phyloP scores from a whole-genome alignment of 2,797 vertebrate species.

The Aselliscus stoliczkanus region DNA sequence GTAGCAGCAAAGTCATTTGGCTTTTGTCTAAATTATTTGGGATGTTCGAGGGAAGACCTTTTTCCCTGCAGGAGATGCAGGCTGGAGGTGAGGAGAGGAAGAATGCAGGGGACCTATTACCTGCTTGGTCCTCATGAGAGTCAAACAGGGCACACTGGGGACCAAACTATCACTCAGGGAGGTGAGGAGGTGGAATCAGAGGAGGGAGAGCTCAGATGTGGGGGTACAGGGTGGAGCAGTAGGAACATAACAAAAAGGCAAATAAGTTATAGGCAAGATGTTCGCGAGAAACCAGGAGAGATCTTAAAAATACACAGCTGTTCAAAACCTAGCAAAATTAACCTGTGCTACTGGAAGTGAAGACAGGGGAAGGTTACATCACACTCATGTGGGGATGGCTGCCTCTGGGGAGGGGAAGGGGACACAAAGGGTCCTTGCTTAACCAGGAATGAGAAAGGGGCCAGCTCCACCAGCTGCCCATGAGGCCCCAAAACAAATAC shows the following conservation, averaged over 20 bases:
- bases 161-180: neutral
- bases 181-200: neutral
- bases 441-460: neutral
- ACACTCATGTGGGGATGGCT: accelerated
- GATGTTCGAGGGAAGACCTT: neutral
- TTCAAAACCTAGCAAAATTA: neutral
- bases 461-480: neutral
- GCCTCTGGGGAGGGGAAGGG: neutral
- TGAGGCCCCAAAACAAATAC: neutral
- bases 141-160: neutral
- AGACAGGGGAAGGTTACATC: neutral
- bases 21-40: neutral
- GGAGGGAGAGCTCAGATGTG: neutral
- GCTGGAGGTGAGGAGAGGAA: neutral
- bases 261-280: neutral
- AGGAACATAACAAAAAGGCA: neutral
- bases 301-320: neutral
- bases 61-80: neutral
- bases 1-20: neutral
- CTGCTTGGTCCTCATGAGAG: neutral
- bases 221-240: too few species aligned
- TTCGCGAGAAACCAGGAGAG: neutral
- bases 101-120: neutral
- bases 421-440: neutral
- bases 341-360: neutral